Evolutionary conservation across 2,113 vertebrate genomes (phyloP), one percentile per base, ranked within the genome.

Genomic region (Zosterops borbonicus): DNA sequence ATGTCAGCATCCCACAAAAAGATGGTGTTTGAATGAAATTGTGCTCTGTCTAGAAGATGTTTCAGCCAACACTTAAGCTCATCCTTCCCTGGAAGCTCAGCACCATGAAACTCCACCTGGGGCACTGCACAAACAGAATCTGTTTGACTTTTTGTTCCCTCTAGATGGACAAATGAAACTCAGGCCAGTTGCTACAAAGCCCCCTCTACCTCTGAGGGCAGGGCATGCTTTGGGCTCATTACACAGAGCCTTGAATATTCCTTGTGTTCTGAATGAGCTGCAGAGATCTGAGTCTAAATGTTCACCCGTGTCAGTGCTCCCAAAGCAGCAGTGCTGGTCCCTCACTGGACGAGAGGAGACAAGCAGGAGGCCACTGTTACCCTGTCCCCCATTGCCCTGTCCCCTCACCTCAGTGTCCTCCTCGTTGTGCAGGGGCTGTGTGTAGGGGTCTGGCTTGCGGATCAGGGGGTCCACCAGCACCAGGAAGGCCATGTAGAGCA

Each of bases 401-500:
- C 55, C 58, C 41, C 65, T 96, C 85, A 99, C 99, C 98, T 99
- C 99, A 3, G 96, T 98, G 92, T 99, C 99, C 65, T 99, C 99
- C 94, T 99, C 99, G 0, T 98, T 99, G 97, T 98, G 99, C 95
- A 99, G 97, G 7, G 98, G 98, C 62, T 99, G 99, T 1, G 98
- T 98, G 62, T 99, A 99, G 3, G 98, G 97, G 37, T 99, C 98
- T 3, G 98, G 98, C 94, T 99, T 99, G 49, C 99, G 98, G 92
- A 99, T 99, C 42, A 99, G 98, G 49, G 99, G 99, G 96, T 99
- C 99, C 69, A 99, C 98, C 85, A 99, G 98, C 90, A 99, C 98
- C 62, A 99, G 98, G 96, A 99, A 99, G 16, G 99, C 98, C 99
- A 99, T 99, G 97, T 99, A 99, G 27, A 99, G 98, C 56, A 99